phyloP scores from a whole-genome alignment of 2,888 invertebrate species.

The Loripinus fragilis region DNA sequence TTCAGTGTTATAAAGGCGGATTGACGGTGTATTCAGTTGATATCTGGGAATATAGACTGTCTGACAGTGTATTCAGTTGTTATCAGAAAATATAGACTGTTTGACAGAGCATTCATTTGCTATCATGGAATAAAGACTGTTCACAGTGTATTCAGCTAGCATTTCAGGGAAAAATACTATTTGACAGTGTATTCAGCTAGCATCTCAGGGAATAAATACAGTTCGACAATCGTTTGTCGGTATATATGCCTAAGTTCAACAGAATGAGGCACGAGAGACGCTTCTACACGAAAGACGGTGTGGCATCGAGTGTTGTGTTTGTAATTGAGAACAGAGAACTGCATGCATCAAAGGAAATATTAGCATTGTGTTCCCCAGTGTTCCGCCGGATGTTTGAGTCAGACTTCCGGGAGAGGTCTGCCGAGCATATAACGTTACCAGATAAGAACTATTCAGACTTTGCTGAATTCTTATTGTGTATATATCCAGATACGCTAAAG shows the following conservation, averaged over 20 bases:
- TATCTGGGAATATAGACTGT: too few species aligned
- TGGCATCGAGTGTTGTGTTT: slow-evolving; percentile 51
- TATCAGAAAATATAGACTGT: too few species aligned
- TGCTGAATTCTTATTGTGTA: slow-evolving; percentile 60
- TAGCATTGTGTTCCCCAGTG: slow-evolving; percentile 63
- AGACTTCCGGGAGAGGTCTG: slow-evolving; percentile 59
- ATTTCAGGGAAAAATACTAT: too few species aligned
- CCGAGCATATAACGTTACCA: slow-evolving; percentile 57
- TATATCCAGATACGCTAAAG: slow-evolving; percentile 61
- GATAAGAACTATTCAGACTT: slow-evolving; percentile 60
- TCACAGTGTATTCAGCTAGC: too few species aligned
- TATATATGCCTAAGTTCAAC: slow-evolving; percentile 8
- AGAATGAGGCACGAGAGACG: slow-evolving; percentile 43
- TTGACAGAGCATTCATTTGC: too few species aligned
- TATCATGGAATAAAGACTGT: too few species aligned
- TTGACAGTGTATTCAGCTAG: too few species aligned
- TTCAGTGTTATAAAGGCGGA: too few species aligned
- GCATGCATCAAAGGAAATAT: slow-evolving; percentile 52
- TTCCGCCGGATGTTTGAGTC: slow-evolving; percentile 63
- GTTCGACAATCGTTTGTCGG: too few species aligned
- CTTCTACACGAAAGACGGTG: slow-evolving; percentile 45
- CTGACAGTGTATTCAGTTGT: too few species aligned
- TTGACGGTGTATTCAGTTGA: too few species aligned
- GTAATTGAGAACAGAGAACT: slow-evolving; percentile 57
- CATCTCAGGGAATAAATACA: too few species aligned